Evolutionary conservation across 2,113 vertebrate genomes (phyloP).

Genomic region (Thalassoma bifasciatum): DNA sequence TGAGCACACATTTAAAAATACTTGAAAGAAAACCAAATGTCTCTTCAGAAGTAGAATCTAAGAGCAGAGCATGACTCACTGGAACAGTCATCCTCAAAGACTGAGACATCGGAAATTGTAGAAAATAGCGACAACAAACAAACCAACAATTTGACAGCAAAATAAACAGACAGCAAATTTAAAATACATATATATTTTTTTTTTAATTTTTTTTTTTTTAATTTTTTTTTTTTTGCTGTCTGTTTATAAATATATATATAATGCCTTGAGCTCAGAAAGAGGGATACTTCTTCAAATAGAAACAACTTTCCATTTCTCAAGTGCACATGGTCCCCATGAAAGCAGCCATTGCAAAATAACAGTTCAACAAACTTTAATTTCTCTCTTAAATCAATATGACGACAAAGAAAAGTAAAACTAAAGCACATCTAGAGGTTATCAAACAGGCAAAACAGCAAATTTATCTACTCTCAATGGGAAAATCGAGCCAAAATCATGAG

Average conservation of each 20-base stretch:
- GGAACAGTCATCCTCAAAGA: neutral
- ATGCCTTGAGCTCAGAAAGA: slow-evolving; percentile 1
- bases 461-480: neutral
- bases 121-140: too few species aligned
- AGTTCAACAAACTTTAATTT: neutral
- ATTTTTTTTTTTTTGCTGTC: too few species aligned
- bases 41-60: too few species aligned
- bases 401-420: slow-evolving; percentile 26
- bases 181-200: neutral
- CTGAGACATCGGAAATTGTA: neutral
- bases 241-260: too few species aligned
- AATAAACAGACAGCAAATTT: too few species aligned
- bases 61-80: too few species aligned
- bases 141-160: too few species aligned
- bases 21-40: too few species aligned
- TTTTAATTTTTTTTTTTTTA: too few species aligned
- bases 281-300: neutral
- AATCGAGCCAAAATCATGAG: slow-evolving; percentile 34
- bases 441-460: neutral
- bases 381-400: neutral
- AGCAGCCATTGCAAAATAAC: slow-evolving; percentile 19
- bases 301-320: neutral
- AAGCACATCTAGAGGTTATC: slow-evolving; percentile 5
- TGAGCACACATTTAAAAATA: too few species aligned
- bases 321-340: slow-evolving; percentile 10